phyloP scores from a whole-genome alignment of 35 echinoderm and acorn worm genomes.

The Lytechinus variegatus region DNA sequence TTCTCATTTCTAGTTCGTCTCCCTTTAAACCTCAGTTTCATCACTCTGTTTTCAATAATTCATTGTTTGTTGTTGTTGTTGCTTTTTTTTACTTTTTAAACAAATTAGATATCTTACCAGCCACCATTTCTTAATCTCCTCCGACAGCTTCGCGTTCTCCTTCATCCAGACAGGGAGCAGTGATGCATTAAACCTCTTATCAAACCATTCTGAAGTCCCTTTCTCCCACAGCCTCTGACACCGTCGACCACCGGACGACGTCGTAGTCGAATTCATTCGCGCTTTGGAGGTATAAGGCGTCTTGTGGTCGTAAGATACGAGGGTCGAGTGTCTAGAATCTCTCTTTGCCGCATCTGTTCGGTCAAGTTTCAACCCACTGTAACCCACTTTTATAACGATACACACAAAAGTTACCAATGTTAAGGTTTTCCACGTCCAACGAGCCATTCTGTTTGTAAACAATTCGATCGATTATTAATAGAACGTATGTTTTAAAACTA shows the following conservation, averaged over 20 bases:
- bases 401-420: background rate
- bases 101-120: background rate
- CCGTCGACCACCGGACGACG: background rate
- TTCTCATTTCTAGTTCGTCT: background rate
- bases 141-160: constrained; percentile 20
- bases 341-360: background rate
- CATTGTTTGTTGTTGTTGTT: background rate
- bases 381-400: background rate
- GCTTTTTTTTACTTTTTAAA: background rate
- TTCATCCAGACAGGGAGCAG: constrained; percentile 20
- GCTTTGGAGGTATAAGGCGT: background rate
- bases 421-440: background rate
- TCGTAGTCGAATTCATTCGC: background rate
- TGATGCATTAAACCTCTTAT: background rate
- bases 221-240: constrained; percentile 30
- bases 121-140: constrained; percentile 10
- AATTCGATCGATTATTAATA: too few species aligned
- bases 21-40: background rate
- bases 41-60: background rate
- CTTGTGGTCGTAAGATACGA: background rate
- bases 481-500: too few species aligned
- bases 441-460: background rate
- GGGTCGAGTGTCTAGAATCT: background rate
- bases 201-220: constrained; percentile 34
- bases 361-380: background rate